phyloP scores from a whole-genome alignment of 2,888 invertebrate genomes.

The Troides aeacus region DNA sequence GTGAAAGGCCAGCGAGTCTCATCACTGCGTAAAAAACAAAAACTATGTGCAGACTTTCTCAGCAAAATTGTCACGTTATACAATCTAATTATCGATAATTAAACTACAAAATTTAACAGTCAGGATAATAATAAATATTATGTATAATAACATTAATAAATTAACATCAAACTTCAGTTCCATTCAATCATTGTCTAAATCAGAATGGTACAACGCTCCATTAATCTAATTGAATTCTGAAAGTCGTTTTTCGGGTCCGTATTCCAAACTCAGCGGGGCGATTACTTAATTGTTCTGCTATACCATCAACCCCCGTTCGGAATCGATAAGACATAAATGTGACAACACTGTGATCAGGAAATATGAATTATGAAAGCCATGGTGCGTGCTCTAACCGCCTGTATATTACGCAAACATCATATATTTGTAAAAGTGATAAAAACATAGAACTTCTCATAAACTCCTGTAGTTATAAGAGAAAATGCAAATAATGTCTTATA shows the following conservation, averaged over 20 bases:
- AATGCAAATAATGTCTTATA: no score
- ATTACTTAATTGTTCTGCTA: conserved; percentile 16
- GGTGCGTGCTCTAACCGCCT: conserved; percentile 52
- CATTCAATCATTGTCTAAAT: conserved; percentile 17
- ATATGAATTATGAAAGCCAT: conserved; percentile 50
- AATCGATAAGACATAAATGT: conserved; percentile 39
- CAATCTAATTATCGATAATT: no score
- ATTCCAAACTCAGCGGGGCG: conserved; percentile 26
- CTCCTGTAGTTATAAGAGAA: no score
- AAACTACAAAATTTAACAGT: no score
- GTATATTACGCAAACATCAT: conserved; percentile 50
- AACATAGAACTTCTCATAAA: no score
- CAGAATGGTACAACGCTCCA: conserved; percentile 15
- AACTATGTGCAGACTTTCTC: no score
- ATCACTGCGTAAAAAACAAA: no score
- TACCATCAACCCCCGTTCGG: conserved; percentile 28
- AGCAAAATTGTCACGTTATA: no score
- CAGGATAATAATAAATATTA: no score
- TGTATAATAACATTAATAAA: no score
- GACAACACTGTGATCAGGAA: conserved; percentile 37
- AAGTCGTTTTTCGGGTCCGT: conserved; percentile 31
- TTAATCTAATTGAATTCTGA: conserved; percentile 32
- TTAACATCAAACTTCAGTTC: not conserved
- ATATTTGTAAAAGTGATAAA: conserved; percentile 10
- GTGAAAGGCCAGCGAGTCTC: no score